Conservation (phyloP, 2,113 vertebrate species). For the Noctilio leporinus region DNA sequence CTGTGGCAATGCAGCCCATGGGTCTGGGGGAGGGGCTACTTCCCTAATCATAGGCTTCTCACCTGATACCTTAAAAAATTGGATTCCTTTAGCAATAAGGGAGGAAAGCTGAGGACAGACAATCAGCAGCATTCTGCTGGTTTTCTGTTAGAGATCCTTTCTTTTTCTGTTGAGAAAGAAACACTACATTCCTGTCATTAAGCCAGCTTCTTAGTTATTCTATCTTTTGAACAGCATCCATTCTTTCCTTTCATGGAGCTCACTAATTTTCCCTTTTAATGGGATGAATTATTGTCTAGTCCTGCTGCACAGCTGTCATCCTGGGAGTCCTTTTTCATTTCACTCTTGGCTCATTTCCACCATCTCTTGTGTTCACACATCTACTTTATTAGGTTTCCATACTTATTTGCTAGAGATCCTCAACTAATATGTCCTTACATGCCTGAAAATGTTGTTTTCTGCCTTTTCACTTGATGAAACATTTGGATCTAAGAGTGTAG, state of each 20-base stretch:
- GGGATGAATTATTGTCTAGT: constrained; percentile 42
- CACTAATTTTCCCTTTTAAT: constrained; percentile 42
- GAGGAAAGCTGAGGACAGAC: background rate
- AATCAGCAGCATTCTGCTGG: background rate
- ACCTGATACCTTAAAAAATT: background rate
- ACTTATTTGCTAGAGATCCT: constrained; percentile 30
- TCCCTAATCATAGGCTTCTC: background rate
- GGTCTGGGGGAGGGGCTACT: background rate
- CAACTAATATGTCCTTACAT: background rate
- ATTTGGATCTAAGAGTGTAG: constrained; percentile 2
- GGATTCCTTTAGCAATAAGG: background rate
- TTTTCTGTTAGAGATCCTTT: background rate
- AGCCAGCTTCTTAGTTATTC: constrained; percentile 39
- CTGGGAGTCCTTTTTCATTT: constrained; percentile 8
- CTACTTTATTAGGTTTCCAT: constrained; percentile 13
- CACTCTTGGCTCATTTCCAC: constrained; percentile 11
- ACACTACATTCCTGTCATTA: background rate
- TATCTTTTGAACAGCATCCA: constrained; percentile 44
- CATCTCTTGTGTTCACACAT: background rate
- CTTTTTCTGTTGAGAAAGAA: background rate
- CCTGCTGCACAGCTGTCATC: constrained; percentile 13
- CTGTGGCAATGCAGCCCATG: background rate
- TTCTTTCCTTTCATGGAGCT: constrained; percentile 21
- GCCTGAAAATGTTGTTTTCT: background rate
- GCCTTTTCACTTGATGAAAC: background rate